Conservation (phyloP, 1,140 invertebrate genomes). For the Hormaphis cornu region DNA sequence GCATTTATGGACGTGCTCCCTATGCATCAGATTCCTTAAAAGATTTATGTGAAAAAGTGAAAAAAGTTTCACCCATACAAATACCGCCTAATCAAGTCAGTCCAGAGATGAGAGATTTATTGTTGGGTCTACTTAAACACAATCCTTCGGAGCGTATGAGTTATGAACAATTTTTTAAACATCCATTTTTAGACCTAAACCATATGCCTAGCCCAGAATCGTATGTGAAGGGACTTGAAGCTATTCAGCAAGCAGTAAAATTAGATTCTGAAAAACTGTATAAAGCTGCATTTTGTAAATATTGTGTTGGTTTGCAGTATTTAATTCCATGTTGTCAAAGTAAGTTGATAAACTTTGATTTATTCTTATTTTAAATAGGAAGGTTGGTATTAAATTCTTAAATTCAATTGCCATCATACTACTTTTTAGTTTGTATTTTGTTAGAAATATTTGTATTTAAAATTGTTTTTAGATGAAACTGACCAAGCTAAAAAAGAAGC, state of each 20-base stretch:
- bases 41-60: conserved; percentile 65
- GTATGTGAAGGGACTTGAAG: too few species aligned
- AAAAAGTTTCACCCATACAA: conserved; percentile 53
- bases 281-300: too few species aligned
- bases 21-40: conserved; percentile 65
- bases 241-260: too few species aligned
- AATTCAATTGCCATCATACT: too few species aligned
- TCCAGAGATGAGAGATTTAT: conserved; percentile 50
- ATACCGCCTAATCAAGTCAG: too few species aligned
- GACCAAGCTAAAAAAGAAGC: conserved; percentile 52
- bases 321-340: too few species aligned
- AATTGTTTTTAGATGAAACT: conserved; percentile 50
- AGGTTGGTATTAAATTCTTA: too few species aligned
- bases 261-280: too few species aligned
- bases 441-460: background rate
- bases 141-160: conserved; percentile 63
- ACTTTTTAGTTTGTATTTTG: too few species aligned
- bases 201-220: conserved; percentile 51
- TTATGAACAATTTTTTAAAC: conserved; percentile 74
- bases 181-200: conserved; percentile 73
- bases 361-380: too few species aligned
- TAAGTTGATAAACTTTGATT: too few species aligned
- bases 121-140: conserved; percentile 58
- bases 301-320: too few species aligned
- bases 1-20: conserved; percentile 75